A percentile compares a stretch with the other conserved stretches of the same genome.
Conservation (phyloP, 1,140 invertebrate genomes). For the Caenorhabditis latens region DNA sequence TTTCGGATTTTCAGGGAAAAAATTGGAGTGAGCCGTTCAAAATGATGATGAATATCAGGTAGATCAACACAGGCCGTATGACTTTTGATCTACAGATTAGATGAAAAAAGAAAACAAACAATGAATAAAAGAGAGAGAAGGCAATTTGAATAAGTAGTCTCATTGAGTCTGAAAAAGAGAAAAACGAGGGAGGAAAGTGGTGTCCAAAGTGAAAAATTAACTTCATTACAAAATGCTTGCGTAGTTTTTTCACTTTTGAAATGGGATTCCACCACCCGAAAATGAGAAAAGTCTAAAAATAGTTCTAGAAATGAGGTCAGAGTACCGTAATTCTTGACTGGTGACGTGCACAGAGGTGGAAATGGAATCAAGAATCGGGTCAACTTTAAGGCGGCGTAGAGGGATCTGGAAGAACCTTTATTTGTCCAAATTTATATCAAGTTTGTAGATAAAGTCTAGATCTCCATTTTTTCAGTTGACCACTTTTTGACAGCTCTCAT, state of each 20-base stretch:
- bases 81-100: not conserved
- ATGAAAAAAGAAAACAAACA: not conserved
- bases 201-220: constrained; percentile 7
- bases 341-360: no score
- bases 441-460: no score
- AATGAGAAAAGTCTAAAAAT: not conserved
- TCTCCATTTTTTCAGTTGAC: no score
- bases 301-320: not conserved
- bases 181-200: not conserved
- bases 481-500: no score
- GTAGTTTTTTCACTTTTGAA: not conserved
- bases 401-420: no score
- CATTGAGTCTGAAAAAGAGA: not conserved
- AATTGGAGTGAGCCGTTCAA: no score
- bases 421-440: no score
- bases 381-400: no score
- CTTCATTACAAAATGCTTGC: constrained; percentile 1
- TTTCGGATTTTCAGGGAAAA: no score
- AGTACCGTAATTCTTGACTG: no score
- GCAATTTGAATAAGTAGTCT: constrained; percentile 44
- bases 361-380: no score
- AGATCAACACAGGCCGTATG: not conserved
- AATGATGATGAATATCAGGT: not conserved
- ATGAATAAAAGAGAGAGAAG: not conserved
- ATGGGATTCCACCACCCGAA: not conserved